These are phyloP conservation scores for Macropus fuliginosus DNA, from an alignment of 2,797 vertebrate genomes.

Conservation along the genomic window DNA sequence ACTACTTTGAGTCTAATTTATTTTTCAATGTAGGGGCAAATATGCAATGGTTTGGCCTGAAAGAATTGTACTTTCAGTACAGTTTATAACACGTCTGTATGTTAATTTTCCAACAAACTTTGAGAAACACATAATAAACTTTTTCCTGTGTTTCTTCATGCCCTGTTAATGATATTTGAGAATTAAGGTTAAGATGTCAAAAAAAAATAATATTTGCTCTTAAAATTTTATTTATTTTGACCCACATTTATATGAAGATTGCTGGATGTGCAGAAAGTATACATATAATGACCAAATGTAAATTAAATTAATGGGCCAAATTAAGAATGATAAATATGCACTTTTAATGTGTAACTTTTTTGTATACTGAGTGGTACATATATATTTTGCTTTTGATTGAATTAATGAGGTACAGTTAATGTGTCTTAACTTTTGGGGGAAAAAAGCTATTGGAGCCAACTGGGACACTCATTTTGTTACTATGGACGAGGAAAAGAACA, in stretches of 20 bases:
- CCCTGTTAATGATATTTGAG: slow-evolving; percentile 84
- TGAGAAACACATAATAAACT: slow-evolving; percentile 81
- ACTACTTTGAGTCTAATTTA: slow-evolving; percentile 86
- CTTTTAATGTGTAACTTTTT: slow-evolving; percentile 88
- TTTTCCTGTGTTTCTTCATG: slow-evolving; percentile 81
- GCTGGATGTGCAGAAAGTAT: slow-evolving; percentile 79
- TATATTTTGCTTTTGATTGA: slow-evolving; percentile 87
- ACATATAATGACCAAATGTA: slow-evolving; percentile 86
- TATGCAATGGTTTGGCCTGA: slow-evolving; percentile 87
- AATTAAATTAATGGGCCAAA: slow-evolving; percentile 88
- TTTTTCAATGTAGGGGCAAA: slow-evolving; percentile 86
- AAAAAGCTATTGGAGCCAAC: slow-evolving; percentile 82
- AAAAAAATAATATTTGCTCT: slow-evolving; percentile 74
- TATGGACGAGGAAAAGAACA: slow-evolving; percentile 79
- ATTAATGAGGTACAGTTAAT: slow-evolving; percentile 86
- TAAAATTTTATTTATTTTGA: slow-evolving; percentile 71
- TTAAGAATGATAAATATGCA: slow-evolving; percentile 86
- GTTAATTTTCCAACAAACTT: slow-evolving; percentile 80
- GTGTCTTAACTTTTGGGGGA: slow-evolving; percentile 86
- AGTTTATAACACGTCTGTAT: slow-evolving; percentile 83
- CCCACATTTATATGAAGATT: slow-evolving; percentile 77
- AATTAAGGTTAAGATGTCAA: slow-evolving; percentile 77
- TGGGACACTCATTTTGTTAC: slow-evolving; percentile 83
- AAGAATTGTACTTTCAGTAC: slow-evolving; percentile 83
- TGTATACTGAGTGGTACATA: slow-evolving; percentile 88